These are phyloP conservation scores for Procambarus clarkii DNA, from an alignment of 1,140 invertebrate genomes.

Conservation along the genomic window DNA sequence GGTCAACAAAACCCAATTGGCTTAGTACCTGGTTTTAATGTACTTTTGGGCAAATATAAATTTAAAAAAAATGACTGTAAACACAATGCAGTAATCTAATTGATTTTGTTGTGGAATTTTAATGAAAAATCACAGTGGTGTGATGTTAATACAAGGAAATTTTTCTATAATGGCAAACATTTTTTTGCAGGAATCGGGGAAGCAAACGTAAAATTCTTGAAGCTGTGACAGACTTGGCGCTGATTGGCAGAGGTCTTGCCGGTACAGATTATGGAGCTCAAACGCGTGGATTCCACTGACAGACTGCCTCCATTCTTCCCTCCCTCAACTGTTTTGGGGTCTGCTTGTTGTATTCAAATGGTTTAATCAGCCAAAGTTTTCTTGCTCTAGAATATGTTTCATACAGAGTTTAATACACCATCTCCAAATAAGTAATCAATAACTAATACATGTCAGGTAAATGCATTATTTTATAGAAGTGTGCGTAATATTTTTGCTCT, in stretches of 20 bases:
- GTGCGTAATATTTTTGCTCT: neutral
- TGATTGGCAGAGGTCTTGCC: constrained; percentile 54
- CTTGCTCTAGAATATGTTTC: neutral
- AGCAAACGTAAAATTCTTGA: constrained; percentile 54
- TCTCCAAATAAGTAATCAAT: neutral
- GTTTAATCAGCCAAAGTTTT: neutral
- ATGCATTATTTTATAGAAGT: neutral
- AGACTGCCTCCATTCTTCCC: neutral
- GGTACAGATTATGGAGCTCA: constrained; percentile 61
- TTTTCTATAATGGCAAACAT: neutral
- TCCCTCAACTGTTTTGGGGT: neutral
- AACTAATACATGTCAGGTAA: neutral
- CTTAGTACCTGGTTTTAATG: no score
- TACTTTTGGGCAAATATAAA: no score
- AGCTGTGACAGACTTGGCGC: constrained; percentile 51
- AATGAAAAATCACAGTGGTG: no score
- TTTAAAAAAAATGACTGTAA: no score
- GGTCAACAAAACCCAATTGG: no score
- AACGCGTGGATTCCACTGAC: constrained; percentile 58
- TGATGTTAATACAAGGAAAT: no score
- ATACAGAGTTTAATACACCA: neutral
- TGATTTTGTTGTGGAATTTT: no score
- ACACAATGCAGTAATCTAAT: no score
- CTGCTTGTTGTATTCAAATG: neutral
- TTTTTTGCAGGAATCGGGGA: constrained; percentile 50